Evolutionary conservation across 2,888 invertebrate species (phyloP).

Genomic region (Ichneumon xanthorius): DNA sequence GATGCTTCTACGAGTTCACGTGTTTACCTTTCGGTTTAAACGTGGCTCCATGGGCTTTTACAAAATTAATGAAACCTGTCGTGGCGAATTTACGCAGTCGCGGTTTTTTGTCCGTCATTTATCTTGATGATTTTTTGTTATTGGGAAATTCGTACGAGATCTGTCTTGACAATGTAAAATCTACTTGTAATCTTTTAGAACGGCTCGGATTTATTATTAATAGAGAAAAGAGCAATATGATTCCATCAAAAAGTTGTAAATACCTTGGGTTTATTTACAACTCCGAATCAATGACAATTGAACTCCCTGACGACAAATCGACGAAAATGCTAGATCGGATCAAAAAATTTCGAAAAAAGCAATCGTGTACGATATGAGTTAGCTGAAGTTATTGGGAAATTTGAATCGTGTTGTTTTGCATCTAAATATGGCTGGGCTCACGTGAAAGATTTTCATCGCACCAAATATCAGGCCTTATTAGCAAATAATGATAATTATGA

Average conservation of each 20-base stretch:
- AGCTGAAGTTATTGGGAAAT: constrained; percentile 24
- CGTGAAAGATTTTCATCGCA: constrained; percentile 34
- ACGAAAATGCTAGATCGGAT: too few relatives aligned
- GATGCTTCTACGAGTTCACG: not conserved
- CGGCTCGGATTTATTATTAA: not conserved
- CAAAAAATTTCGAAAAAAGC: not conserved
- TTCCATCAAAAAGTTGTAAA: not conserved
- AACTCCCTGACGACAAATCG: too few relatives aligned
- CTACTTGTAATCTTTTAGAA: not conserved
- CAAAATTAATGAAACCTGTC: not conserved
- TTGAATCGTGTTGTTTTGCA: constrained; percentile 35
- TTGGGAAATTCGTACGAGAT: not conserved
- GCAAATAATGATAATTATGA: constrained; percentile 14
- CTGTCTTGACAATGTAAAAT: not conserved
- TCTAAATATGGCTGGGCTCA: constrained; percentile 43
- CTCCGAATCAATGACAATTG: not conserved
- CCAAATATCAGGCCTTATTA: constrained; percentile 3
- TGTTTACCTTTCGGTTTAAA: not conserved
- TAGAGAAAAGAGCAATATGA: not conserved
- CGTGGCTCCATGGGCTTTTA: not conserved
- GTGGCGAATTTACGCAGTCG: not conserved
- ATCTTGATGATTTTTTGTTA: not conserved
- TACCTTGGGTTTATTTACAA: not conserved
- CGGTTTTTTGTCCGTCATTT: not conserved
- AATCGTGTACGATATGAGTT: constrained; percentile 33